Evolutionary conservation across 64 coral and sea anemone genomes (phyloP), one percentile per base, ranked within the genome.

Genomic region (Trachythela sp.): DNA sequence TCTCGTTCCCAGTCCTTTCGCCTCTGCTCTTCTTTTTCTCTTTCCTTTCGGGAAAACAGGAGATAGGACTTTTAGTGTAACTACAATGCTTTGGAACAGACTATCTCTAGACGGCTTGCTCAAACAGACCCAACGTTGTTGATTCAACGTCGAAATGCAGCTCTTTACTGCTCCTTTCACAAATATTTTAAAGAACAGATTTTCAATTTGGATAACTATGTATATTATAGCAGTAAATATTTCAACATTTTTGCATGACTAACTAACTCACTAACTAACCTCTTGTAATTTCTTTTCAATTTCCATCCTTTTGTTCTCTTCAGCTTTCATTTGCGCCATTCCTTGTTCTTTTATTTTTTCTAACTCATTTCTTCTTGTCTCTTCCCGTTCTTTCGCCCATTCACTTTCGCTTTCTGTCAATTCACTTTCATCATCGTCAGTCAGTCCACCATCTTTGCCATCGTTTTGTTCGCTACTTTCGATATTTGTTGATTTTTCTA

Each of bases 351-450:
- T 80, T 22, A 80, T 80, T 77, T 48, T 84, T 41, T 77, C 56
- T 56, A 86, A 77, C 85, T 93, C 88, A 9, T 26, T 54, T 90
- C 39, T 90, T 34, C 84, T 94, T 26, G 80, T 86, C 41, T 94
- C 88, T 50, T 86, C 83, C 48, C 88, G 85, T 33, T 86, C 84
- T 54, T 85, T 84, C 83, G 94, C 93, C 93, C 93, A 99, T 32
- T 99, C 96, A n/a, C 96, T 95, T 89, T 95, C 96, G 38, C 93
- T 89, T 92, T 98, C 95, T 18, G 91, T 91, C 38, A 40, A 84
- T 87, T 95, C 96, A 40, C 90, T 89, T 27, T 93, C 91, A 18
- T 90, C 95, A 3, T 80, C 75, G 30, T 92, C 94, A 48, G 88
- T 88, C 22, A 83, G 42, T 80, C 37, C 75, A 36, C 37, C 31